phyloP scores from a whole-genome alignment of 2,113 vertebrate genomes.

The Raja brachyura region DNA sequence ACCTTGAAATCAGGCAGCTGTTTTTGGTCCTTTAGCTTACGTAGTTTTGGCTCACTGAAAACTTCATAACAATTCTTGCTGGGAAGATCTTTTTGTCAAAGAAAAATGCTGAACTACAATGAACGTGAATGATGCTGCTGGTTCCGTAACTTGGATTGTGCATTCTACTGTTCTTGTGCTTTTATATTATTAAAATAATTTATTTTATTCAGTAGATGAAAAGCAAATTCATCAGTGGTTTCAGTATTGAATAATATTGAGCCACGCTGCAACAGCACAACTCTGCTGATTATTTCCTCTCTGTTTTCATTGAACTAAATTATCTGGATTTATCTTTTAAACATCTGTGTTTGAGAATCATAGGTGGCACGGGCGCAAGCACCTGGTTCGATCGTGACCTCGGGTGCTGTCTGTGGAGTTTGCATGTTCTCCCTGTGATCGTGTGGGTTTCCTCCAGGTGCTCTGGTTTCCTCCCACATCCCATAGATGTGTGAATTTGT shows the following conservation, averaged over 20 bases:
- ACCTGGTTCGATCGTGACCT: no score
- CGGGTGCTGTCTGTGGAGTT: no score
- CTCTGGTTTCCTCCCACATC: no score
- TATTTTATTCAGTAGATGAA: not conserved
- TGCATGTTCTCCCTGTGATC: no score
- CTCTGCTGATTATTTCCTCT: not conserved
- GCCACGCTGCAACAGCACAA: no score
- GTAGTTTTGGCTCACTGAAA: not conserved
- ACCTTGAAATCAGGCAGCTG: not conserved
- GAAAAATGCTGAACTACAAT: not conserved
- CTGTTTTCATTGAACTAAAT: not conserved
- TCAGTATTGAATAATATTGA: not conserved
- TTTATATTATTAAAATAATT: not conserved
- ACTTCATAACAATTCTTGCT: not conserved
- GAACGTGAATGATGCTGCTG: not conserved
- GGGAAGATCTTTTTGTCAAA: not conserved
- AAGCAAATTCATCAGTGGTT: not conserved
- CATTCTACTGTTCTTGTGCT: not conserved
- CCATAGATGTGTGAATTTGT: no score
- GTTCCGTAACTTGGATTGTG: not conserved
- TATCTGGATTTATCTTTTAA: not conserved
- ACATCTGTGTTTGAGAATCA: not conserved
- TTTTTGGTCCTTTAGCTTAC: not conserved
- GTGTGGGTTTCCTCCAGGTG: no score
- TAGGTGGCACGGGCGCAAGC: no score